Conservation (phyloP, 2,113 vertebrate genomes). For the Dicaeum eximium region DNA sequence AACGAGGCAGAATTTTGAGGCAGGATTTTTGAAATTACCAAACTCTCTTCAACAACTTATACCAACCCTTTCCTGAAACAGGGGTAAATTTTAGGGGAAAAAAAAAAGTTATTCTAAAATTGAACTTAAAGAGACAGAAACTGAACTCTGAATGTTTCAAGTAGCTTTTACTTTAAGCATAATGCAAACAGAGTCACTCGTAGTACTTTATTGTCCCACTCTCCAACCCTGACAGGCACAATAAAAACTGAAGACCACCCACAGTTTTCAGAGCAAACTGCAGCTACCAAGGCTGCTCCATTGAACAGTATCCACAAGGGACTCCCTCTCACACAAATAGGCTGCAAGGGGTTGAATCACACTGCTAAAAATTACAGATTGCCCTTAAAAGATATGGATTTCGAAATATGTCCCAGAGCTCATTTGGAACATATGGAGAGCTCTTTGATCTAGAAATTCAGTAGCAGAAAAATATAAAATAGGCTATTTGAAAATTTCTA, state of each 20-base stretch:
- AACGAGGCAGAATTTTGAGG: background rate
- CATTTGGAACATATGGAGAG: background rate
- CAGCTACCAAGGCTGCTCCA: background rate
- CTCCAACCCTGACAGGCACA: background rate
- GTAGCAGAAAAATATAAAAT: background rate
- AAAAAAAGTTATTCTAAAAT: background rate
- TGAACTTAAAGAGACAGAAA: background rate
- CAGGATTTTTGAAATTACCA: background rate
- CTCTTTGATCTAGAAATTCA: background rate
- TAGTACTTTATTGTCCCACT: background rate
- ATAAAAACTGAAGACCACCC: constrained; percentile 1
- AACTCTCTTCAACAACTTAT: background rate
- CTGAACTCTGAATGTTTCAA: background rate
- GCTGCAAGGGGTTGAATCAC: background rate
- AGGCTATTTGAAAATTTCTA: background rate
- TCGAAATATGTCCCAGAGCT: background rate
- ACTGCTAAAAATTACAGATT: background rate
- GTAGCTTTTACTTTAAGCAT: background rate
- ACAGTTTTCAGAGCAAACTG: background rate
- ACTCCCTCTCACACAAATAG: background rate
- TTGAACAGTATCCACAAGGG: background rate
- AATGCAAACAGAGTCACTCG: fast-evolving
- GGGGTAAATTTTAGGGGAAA: background rate
- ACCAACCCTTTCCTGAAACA: background rate
- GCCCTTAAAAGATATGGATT: background rate